Base-by-base conservation (phyloP, 2,797 vertebrate genomes). In the Iguana delicatissima region DNA sequence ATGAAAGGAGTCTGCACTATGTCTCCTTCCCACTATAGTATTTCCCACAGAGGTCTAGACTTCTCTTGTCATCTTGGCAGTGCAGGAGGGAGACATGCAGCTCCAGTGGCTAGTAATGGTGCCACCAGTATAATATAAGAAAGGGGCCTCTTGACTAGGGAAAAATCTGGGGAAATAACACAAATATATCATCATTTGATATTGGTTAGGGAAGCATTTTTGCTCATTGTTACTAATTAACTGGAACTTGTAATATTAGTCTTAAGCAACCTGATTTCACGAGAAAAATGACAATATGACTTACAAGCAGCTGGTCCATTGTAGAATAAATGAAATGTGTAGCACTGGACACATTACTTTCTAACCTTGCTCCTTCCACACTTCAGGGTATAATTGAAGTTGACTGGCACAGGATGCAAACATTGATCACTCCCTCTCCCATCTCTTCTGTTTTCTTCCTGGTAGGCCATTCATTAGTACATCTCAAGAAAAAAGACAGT, bases 321-420 rank as follows among this genome's bases (percentile, higher is more conserved):
- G 92, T 86, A 92, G 91, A 95, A 94, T 95, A 95, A 95, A 95
- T 93, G 50, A 94, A 89, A 92, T 64, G 81, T 50, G 90, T 95
- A 95, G 89, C 85, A 92, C n/a, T 85, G 46, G 93, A 86, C 94
- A 94, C 62, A 93, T 38, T 95, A 89, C 93, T 95, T 95, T 95
- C 92, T 94, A 95, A 93, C 89, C 69, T 77, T 91, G 67, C 89
- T 93, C 93, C 93, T 96, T 95, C 92, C 91, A 93, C 91, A 87
- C 95, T 96, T 95, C 94, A 95, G 88, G 91, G 62, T 90, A 90
- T 96, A 96, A 96, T 90, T 96, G 95, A 96, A 96, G 86, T 85
- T 0, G 1, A 93, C 93, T 95, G 87, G 90, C 93, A 94, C 92
- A 95, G 95, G 94, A 96, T 93, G 90, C 89, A 96, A 96, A 92